Percentiles rank a stretch among this genome's conserved stretches.
phyloP scores from a whole-genome alignment of 2,888 invertebrate species.

The Andrena haemorrhoa region DNA sequence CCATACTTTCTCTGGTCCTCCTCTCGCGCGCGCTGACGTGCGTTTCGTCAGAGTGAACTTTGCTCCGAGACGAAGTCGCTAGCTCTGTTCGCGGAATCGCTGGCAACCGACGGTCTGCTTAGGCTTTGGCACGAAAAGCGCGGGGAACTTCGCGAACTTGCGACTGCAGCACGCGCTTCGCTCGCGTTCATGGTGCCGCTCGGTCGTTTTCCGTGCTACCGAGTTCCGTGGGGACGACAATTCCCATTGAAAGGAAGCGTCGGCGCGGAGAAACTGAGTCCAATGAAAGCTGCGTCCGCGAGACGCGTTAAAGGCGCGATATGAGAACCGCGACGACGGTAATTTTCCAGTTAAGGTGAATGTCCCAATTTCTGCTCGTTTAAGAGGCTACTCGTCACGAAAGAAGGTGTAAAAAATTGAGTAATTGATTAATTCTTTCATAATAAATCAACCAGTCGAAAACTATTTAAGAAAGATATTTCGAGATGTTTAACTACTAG shows the following conservation, averaged over 20 bases:
- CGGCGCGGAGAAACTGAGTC: no score
- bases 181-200: background rate
- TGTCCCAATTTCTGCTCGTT: no score
- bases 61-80: constrained; percentile 23
- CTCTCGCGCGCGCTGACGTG: background rate
- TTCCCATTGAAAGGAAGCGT: no score
- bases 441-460: no score
- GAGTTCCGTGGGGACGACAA: background rate
- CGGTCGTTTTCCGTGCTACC: background rate
- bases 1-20: background rate
- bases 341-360: constrained; percentile 1
- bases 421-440: no score
- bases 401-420: no score
- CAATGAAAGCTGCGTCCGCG: background rate
- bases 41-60: constrained; percentile 31
- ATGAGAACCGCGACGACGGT: background rate
- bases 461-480: no score
- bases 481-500: no score
- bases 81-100: constrained; percentile 3
- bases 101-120: background rate
- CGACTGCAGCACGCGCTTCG: background rate
- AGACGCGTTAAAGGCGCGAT: background rate
- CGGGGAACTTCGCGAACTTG: background rate
- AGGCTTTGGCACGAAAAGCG: constrained; percentile 14
- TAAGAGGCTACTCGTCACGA: no score